Percentiles rank a stretch among this genome's conserved stretches.
These are phyloP conservation scores for Drosophila subobscura DNA, from an alignment of 1,140 invertebrate genomes.

Conservation along the genomic window DNA sequence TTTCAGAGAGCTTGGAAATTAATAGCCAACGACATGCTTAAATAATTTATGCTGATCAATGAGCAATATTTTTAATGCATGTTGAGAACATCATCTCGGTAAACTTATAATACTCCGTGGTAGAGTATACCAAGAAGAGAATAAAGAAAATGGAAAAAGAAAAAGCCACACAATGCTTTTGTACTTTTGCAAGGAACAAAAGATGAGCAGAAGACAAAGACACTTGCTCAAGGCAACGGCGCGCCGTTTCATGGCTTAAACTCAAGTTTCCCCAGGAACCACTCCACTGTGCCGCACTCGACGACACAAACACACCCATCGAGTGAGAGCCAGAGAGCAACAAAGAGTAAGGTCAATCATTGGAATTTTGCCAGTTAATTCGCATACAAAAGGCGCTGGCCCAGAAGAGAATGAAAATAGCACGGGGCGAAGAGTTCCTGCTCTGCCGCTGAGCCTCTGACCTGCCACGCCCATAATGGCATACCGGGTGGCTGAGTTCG, in stretches of 20 bases:
- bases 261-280: slow-evolving; percentile 52
- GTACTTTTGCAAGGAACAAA: slow-evolving; percentile 60
- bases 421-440: slow-evolving; percentile 27
- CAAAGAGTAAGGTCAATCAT: slow-evolving; percentile 75
- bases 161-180: slow-evolving; percentile 69
- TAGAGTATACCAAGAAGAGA: slow-evolving; percentile 4
- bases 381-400: slow-evolving; percentile 67
- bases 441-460: slow-evolving; percentile 21
- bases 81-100: no score
- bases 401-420: slow-evolving; percentile 45
- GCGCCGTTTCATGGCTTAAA: slow-evolving; percentile 57
- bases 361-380: slow-evolving; percentile 82
- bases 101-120: no score
- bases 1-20: no score
- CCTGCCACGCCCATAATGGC: slow-evolving; percentile 44
- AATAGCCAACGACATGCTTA: slow-evolving; percentile 7
- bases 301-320: slow-evolving; percentile 23
- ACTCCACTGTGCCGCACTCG: slow-evolving; percentile 50
- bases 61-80: neutral
- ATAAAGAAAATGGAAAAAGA: slow-evolving; percentile 36
- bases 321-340: slow-evolving; percentile 31
- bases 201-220: slow-evolving; percentile 74
- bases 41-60: slow-evolving; percentile 6
- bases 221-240: slow-evolving; percentile 70
- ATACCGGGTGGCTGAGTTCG: slow-evolving; percentile 69